A percentile compares a stretch with the other conserved stretches of the same genome.
Conservation (phyloP, 2,797 vertebrate species). For the Mormyrops attenuatus region DNA sequence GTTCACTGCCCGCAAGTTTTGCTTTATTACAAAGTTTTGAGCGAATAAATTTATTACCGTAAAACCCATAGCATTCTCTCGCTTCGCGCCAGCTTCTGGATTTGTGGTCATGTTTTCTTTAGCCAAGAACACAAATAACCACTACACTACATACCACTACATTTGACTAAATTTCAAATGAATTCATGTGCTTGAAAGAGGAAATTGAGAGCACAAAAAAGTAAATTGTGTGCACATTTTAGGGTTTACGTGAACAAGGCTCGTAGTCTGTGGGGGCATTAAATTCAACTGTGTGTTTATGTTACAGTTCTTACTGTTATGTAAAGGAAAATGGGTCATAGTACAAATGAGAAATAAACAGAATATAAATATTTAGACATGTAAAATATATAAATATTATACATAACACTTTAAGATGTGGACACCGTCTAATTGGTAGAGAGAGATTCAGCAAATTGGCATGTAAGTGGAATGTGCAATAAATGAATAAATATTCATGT, state of each 20-base stretch:
- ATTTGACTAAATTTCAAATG: background rate
- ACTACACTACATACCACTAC: background rate
- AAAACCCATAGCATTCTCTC: background rate
- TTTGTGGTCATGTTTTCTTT: background rate
- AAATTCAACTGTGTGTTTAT: background rate
- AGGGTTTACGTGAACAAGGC: no score
- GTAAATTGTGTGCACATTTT: background rate
- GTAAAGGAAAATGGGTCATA: background rate
- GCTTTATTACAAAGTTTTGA: background rate
- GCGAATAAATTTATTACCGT: background rate
- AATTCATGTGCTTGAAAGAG: background rate
- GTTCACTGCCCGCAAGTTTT: background rate
- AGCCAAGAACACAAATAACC: background rate
- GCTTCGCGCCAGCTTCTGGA: background rate
- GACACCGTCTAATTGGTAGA: background rate
- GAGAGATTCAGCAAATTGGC: background rate
- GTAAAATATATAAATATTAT: no score
- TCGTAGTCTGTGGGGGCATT: background rate
- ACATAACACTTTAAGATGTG: background rate
- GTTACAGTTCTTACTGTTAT: background rate
- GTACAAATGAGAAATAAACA: background rate
- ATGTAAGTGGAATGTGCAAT: background rate
- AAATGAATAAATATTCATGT: background rate
- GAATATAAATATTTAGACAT: no score
- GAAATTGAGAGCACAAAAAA: background rate